Percentiles rank a stretch among this genome's conserved stretches.
Conservation (phyloP, 2,888 invertebrate genomes). For the Dasypolia templi region DNA sequence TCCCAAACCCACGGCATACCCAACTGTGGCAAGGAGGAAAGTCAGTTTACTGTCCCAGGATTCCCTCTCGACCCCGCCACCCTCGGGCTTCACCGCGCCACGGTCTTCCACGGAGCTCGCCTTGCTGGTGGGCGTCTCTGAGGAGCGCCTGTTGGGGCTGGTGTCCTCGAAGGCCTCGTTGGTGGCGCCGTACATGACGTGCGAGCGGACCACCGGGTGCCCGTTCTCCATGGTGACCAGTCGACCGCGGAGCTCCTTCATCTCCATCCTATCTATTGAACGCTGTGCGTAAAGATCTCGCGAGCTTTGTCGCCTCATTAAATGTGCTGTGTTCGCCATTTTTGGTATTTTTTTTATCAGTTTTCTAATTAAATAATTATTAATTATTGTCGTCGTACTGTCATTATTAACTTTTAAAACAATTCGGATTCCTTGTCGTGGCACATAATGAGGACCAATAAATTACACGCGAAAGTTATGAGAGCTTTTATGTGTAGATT, state of each 20-base stretch:
- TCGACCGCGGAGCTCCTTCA: conserved; percentile 96
- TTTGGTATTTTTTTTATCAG: conserved; percentile 70
- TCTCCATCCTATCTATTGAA: conserved; percentile 95
- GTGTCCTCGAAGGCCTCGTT: conserved; percentile 94
- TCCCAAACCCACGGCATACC: conserved; percentile 98
- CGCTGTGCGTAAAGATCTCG: conserved; percentile 95
- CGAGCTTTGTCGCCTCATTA: conserved; percentile 96
- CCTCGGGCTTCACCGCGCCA: conserved; percentile 92
- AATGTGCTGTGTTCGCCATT: conserved; percentile 97
- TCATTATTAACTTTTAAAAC: conserved; percentile 72
- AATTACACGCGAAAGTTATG: conserved; percentile 75
- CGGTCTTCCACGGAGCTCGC: conserved; percentile 92
- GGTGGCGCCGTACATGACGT: conserved; percentile 95
- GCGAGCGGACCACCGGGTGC: conserved; percentile 83
- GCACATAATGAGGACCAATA: conserved; percentile 82
- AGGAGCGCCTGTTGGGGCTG: conserved; percentile 84
- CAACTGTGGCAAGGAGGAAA: conserved; percentile 97
- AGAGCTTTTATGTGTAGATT: conserved; percentile 67
- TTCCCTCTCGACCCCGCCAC: conserved; percentile 94
- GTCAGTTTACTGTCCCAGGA: conserved; percentile 98
- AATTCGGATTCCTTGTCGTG: conserved; percentile 83
- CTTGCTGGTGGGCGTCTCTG: conserved; percentile 90
- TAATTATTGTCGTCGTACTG: conserved; percentile 71
- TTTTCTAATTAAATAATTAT: conserved; percentile 60
- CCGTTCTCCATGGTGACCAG: conserved; percentile 94